A percentile compares a stretch with the other conserved stretches of the same genome.
Conservation (phyloP, 2,113 vertebrate species). For the Tringa solitaria region DNA sequence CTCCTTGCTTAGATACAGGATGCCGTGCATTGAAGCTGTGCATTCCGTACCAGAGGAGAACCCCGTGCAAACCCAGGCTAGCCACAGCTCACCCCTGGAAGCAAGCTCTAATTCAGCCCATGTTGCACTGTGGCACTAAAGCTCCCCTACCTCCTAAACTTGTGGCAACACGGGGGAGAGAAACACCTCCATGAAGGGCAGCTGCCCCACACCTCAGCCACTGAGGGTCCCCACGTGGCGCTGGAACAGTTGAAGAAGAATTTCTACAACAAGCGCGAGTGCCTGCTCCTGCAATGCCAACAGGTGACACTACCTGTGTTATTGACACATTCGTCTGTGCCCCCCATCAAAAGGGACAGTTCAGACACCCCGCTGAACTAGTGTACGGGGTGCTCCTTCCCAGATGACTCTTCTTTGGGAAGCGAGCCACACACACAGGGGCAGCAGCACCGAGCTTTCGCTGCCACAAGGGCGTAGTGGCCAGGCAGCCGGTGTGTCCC, state of each 20-base stretch:
- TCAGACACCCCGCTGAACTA: accelerated
- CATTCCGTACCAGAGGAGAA: not conserved
- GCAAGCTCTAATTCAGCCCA: not conserved
- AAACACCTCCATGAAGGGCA: not conserved
- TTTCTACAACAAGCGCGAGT: accelerated
- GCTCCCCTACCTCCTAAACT: accelerated
- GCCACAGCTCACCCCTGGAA: not conserved
- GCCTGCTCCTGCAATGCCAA: accelerated
- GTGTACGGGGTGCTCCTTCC: accelerated
- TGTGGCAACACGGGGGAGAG: accelerated
- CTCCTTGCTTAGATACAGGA: accelerated
- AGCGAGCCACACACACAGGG: accelerated
- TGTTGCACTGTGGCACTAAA: accelerated
- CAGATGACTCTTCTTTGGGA: accelerated
- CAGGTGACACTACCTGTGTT: not conserved
- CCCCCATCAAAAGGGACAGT: accelerated
- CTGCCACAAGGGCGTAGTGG: accelerated
- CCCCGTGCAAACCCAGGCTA: accelerated
- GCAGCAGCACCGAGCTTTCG: accelerated
- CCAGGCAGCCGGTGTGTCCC: accelerated
- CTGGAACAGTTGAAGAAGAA: accelerated
- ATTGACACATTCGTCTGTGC: accelerated
- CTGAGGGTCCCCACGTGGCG: accelerated
- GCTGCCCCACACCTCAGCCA: not conserved
- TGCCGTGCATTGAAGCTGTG: accelerated